Base-by-base conservation (phyloP, 2,113 vertebrate genomes). In the Lepus timidus region DNA sequence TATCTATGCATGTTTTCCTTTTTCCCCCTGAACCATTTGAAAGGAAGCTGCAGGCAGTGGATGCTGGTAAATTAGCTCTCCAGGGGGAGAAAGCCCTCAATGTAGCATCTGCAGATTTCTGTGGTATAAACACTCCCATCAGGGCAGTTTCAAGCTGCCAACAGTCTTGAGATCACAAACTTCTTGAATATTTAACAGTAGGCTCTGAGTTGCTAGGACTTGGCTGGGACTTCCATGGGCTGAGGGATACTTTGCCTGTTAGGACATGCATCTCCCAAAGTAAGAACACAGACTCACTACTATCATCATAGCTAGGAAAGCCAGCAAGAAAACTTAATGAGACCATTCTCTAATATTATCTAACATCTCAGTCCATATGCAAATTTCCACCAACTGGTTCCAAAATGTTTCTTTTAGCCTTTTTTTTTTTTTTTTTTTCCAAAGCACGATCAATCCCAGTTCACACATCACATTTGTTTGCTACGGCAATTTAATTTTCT, bases 61-160 rank as follows among this genome's bases (percentile, higher is more conserved):
- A 49, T 78, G 64, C 64, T 52, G 74, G 29, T 68, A 89, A 92
- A 86, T 75, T 62, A 84, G 67, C 27, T 88, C 65, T 92, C 39
- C 9, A 29, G 65, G 20, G 90, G 49, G 31, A 68, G 33, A 68
- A 71, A 65, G 14, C 8, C 64, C 31, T 65, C 11, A 11, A n/a
- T 89, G 88, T 23, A 81, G 20, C 31, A 84, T 31, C 61, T 80
- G 36, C 58, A 90, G 68, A 85, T 23, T 80, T 93, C 9, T 70
- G 64, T 86, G 83, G 44, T 83, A 51, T 25, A 55, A 58, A 49
- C 51, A 80, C 31, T 91, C 29, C 44, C 49, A 29, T 74, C 51
- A 62, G 17, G n/a, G 64, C 20, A 62, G 85, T 58, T 91, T 79
- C 51, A 83, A 86, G 44, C 27, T 89, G 55, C 9, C 13, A 49